Conservation (phyloP, 1,140 invertebrate species). For the Dryas iulia region DNA sequence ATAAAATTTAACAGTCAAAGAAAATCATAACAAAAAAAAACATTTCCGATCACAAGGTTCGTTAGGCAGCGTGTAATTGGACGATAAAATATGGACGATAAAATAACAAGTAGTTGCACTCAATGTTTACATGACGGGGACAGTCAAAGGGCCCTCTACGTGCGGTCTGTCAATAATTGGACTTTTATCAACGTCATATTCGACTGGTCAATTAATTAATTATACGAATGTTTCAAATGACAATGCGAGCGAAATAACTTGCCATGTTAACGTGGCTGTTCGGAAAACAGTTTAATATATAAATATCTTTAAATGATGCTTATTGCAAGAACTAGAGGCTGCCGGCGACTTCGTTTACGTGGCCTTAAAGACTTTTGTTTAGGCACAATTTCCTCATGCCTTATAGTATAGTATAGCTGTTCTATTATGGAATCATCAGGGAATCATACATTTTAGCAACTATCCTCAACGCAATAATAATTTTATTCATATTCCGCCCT, state of each 20-base stretch:
- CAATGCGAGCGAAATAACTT: background rate
- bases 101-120: conserved; percentile 2
- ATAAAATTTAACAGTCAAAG: background rate
- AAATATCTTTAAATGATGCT: too few species aligned
- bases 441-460: too few species aligned
- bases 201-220: background rate
- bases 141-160: background rate
- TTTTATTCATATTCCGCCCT: too few species aligned
- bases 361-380: too few species aligned
- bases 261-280: background rate
- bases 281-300: background rate
- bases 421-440: too few species aligned
- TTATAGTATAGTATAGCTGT: too few species aligned
- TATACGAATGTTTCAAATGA: background rate
- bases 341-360: too few species aligned
- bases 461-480: too few species aligned
- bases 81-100: background rate
- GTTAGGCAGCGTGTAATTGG: background rate
- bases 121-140: background rate
- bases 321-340: too few species aligned
- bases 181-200: background rate
- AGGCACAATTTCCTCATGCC: too few species aligned
- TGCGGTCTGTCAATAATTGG: background rate
- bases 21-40: background rate
- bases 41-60: background rate